These are phyloP conservation scores for Eleginops maclovinus DNA, from an alignment of 2,113 vertebrate species.

Conservation along the genomic window DNA sequence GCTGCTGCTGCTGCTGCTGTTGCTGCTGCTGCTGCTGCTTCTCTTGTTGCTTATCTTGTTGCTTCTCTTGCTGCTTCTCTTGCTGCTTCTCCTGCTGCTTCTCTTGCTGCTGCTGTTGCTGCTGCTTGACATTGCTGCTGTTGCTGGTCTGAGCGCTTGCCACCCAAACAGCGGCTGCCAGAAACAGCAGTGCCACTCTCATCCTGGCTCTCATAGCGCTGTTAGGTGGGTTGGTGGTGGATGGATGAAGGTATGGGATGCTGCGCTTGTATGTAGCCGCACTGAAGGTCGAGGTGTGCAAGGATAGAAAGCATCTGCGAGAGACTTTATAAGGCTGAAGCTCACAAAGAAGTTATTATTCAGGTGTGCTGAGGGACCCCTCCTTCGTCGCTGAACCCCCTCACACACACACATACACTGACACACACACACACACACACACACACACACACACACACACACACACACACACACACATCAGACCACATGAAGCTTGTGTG, in stretches of 20 bases:
- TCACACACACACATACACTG: conserved; percentile 20
- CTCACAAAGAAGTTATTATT: conserved; percentile 82
- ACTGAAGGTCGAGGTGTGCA: conserved; percentile 28
- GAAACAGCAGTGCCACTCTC: conserved; percentile 75
- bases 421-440: conserved; percentile 1
- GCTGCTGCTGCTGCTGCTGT: conserved; percentile 46
- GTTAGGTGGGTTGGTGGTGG: neutral
- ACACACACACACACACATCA: conserved; percentile 17
- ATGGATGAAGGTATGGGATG: conserved; percentile 7
- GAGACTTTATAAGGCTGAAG: conserved; percentile 75
- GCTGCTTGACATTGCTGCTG: conserved; percentile 29
- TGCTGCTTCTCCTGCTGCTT: conserved; percentile 44
- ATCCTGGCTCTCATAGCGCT: conserved; percentile 78
- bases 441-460: conserved; percentile 18
- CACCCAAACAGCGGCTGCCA: conserved; percentile 68
- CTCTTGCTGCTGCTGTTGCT: conserved; percentile 39
- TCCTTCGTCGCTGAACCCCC: conserved; percentile 32
- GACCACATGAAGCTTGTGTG: conserved; percentile 38
- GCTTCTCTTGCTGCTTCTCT: conserved; percentile 55
- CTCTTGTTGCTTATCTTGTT: neutral
- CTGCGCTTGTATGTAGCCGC: no score
- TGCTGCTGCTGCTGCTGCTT: conserved; percentile 37
- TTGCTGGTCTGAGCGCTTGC: conserved; percentile 77
- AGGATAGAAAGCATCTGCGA: neutral
- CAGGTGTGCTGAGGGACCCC: conserved; percentile 54